Percentiles rank a stretch among this genome's conserved stretches.
These are phyloP conservation scores for Salvelinus fontinalis DNA, from an alignment of 2,113 vertebrate species.

Conservation along the genomic window DNA sequence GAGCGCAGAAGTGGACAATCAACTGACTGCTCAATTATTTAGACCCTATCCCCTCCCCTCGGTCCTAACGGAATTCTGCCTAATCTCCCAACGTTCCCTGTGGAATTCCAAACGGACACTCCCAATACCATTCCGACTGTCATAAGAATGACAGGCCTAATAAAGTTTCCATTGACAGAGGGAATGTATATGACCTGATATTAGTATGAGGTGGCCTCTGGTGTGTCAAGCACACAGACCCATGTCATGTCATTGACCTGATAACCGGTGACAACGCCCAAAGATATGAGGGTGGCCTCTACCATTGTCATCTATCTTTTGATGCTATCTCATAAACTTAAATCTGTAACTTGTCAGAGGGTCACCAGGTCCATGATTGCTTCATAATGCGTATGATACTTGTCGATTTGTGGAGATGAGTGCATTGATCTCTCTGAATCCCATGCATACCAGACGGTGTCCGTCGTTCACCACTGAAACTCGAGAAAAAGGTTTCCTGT, in stretches of 20 bases:
- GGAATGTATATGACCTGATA: not conserved
- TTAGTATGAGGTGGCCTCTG: not conserved
- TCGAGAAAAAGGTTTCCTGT: too few species aligned
- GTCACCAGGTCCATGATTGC: not conserved
- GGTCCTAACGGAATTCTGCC: not conserved
- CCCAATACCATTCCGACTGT: not conserved
- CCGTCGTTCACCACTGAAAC: too few species aligned
- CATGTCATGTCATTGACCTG: not conserved
- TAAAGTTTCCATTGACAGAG: constrained; percentile 2
- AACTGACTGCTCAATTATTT: constrained; percentile 74
- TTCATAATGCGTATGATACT: not conserved
- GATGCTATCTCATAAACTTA: not conserved
- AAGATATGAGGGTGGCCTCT: not conserved
- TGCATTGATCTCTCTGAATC: not conserved
- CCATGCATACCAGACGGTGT: too few species aligned
- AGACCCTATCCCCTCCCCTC: constrained; percentile 36
- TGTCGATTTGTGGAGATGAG: not conserved
- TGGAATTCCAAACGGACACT: constrained; percentile 2
- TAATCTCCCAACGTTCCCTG: constrained; percentile 9
- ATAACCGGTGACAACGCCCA: not conserved
- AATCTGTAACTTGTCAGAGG: not conserved
- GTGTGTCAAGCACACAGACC: not conserved
- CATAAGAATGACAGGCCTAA: not conserved
- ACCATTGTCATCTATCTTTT: not conserved
- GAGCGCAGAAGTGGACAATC: constrained; percentile 69